Evolutionary conservation across 2,888 invertebrate genomes (phyloP).

Genomic region (Creontiades dilutus): DNA sequence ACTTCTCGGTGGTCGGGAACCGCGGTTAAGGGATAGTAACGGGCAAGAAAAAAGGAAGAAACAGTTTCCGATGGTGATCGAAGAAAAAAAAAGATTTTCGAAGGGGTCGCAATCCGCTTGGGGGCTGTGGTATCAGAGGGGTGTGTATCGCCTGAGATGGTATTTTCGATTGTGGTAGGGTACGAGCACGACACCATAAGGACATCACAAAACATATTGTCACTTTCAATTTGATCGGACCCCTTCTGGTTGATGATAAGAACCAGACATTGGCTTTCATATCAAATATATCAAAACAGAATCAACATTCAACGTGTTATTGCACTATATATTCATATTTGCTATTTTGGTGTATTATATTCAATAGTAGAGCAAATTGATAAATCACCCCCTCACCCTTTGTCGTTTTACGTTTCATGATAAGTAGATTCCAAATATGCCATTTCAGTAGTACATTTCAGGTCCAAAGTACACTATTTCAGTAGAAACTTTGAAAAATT

Average conservation of each 20-base stretch:
- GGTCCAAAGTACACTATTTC: too few species aligned
- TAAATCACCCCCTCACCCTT: too few species aligned
- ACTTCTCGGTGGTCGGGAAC: slow-evolving; percentile 2
- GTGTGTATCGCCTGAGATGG: background rate
- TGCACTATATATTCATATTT: too few species aligned
- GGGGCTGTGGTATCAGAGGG: slow-evolving; percentile 17
- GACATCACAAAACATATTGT: slow-evolving; percentile 10
- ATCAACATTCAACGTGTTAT: too few species aligned
- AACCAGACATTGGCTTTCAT: too few species aligned
- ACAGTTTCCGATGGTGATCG: slow-evolving; percentile 16
- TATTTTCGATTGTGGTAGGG: background rate
- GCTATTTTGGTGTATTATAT: too few species aligned
- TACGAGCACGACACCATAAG: background rate
- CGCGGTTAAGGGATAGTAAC: slow-evolving; percentile 27
- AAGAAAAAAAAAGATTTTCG: background rate
- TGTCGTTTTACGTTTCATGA: too few species aligned
- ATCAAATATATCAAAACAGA: too few species aligned
- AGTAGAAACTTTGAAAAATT: too few species aligned
- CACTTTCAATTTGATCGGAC: background rate
- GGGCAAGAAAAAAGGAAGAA: background rate
- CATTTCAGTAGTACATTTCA: too few species aligned
- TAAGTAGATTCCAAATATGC: too few species aligned
- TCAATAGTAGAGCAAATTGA: too few species aligned
- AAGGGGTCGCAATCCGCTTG: slow-evolving; percentile 21
- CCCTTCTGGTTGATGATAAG: background rate